Percentiles rank a stretch among this genome's conserved stretches.
Evolutionary conservation across 2,888 invertebrate genomes (phyloP).

Genomic region (Eristalis tenax): DNA sequence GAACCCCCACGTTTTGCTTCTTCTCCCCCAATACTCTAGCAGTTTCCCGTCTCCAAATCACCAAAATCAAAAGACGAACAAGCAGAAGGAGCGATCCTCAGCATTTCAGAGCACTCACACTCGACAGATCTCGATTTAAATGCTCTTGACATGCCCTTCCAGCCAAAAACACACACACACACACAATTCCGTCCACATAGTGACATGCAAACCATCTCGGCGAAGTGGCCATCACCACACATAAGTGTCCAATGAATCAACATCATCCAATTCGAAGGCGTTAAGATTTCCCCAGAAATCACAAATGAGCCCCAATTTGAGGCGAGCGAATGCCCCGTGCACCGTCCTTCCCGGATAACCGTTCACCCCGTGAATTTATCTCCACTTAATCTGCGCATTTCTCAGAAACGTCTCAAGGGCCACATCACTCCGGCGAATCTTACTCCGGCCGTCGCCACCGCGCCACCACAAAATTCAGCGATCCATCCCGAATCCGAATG

Average conservation of each 20-base stretch:
- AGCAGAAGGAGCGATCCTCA: not conserved
- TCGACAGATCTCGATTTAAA: not conserved
- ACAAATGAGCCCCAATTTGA: slow-evolving; percentile 55
- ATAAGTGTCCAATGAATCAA: slow-evolving; percentile 12
- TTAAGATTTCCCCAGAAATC: slow-evolving; percentile 42
- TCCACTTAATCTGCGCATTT: slow-evolving; percentile 50
- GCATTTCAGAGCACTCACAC: not conserved
- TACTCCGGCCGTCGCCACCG: not conserved
- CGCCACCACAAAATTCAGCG: too few relatives aligned
- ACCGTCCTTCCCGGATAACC: not conserved
- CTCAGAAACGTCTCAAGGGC: slow-evolving; percentile 51
- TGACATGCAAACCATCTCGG: not conserved
- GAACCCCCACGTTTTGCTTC: too few relatives aligned
- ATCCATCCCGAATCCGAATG: slow-evolving; percentile 58
- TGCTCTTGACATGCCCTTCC: not conserved
- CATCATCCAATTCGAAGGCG: slow-evolving; percentile 19
- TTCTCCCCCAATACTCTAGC: too few relatives aligned
- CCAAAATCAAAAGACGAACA: not conserved
- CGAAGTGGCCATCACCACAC: not conserved
- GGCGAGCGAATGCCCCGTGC: not conserved
- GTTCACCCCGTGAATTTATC: slow-evolving; percentile 24
- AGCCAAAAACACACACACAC: not conserved
- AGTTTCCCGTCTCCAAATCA: not conserved
- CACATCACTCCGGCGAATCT: slow-evolving; percentile 52
- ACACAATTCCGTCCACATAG: not conserved